Base-by-base conservation (phyloP, 2,797 vertebrate genomes). In the Phoxinus dragarum region DNA sequence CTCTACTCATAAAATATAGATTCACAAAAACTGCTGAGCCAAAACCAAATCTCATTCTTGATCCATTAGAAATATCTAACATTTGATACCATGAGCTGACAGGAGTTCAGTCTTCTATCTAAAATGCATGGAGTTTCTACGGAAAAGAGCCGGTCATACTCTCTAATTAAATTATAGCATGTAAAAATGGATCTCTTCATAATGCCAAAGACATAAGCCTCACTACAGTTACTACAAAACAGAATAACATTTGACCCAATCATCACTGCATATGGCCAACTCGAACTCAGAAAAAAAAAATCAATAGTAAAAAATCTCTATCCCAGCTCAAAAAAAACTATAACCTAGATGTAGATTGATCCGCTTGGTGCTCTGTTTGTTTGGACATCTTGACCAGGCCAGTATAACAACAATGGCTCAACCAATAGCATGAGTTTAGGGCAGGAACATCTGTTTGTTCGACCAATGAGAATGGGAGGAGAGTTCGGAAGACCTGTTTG, bases 161-260 rank as follows among this genome's bases (percentile, higher is more conserved):
- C 23, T 75, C 47, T 27, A 59, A 74, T 47, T 31, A 54, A 80
- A 86, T 82, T 79, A 79, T 19, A 44, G 68, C 75, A 86, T 83
- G 68, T 68, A 83, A 74, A 80, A 73, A 81, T 76, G 80, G 23
- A 80, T 86, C 74, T 79, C 23, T 44, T 61, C 56, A 64, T 38
- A 31, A 42, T 42, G 49, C 64, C 67, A 49, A 42, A 83, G 19
- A 54, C 21, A 82, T 34, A 79, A 80, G 23, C 77, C 11, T 67
- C 61, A 67, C 54, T 78, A 61, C 38, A 23, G 36, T 77, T 76
- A 82, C 40, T 78, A 76, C 52, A 42, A 82, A 81, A 79, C 83
- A 84, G 36, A 59, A 36, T 19, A 61, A 68, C 61, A 67, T 54
- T 52, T 84, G 34, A 67, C 44, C 59, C 34, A 40, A 27, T 8